Percentiles rank a stretch among this genome's conserved stretches.
Conservation (phyloP, 2,797 vertebrate species). For the Holocentrus rufus region DNA sequence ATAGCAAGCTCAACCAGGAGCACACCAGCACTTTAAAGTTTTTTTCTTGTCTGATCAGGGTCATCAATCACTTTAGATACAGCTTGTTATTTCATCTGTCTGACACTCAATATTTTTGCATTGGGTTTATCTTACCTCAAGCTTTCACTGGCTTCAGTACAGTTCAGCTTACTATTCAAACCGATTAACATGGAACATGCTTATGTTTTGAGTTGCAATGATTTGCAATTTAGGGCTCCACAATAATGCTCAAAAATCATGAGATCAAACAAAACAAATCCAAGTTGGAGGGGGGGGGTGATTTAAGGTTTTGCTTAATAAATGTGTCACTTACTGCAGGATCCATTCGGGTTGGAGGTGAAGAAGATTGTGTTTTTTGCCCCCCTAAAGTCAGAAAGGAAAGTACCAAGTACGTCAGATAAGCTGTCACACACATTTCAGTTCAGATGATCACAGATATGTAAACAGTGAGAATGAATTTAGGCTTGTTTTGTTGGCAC, state of each 20-base stretch:
- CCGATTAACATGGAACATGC: background rate
- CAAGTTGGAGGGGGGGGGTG: background rate
- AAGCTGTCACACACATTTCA: constrained; percentile 6
- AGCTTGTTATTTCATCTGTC: background rate
- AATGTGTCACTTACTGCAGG: constrained; percentile 89
- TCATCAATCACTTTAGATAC: background rate
- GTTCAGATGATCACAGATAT: constrained; percentile 3
- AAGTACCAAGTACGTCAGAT: constrained; percentile 20
- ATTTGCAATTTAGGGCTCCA: background rate
- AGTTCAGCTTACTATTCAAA: background rate
- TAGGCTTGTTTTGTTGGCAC: background rate
- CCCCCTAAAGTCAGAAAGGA: constrained; percentile 83
- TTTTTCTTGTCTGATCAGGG: background rate
- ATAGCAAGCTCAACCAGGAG: background rate
- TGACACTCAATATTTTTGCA: background rate
- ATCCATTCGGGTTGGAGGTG: constrained; percentile 86
- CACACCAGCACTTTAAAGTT: background rate
- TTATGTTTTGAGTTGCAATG: background rate
- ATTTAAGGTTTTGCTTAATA: constrained; percentile 23
- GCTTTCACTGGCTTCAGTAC: background rate
- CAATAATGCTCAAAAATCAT: background rate
- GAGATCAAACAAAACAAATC: background rate
- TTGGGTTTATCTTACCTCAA: background rate
- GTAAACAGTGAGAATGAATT: constrained; percentile 1
- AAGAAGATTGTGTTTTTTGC: constrained; percentile 86